phyloP scores from a whole-genome alignment of 2,113 vertebrate species.

The Megaleporinus macrocephalus region DNA sequence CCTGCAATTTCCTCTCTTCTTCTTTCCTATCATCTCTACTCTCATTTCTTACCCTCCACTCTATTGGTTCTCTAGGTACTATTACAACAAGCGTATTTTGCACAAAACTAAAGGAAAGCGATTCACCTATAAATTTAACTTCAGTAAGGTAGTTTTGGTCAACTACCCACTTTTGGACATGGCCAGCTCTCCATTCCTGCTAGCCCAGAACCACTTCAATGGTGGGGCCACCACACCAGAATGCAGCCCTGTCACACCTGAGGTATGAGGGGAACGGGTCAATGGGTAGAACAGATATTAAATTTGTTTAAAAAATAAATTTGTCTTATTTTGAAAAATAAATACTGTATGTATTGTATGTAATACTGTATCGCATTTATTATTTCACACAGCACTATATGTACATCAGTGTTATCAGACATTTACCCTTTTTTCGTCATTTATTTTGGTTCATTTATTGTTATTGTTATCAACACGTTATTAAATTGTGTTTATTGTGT shows the following conservation, averaged over 20 bases:
- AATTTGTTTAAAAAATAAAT: background rate
- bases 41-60: background rate
- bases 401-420: too few species aligned
- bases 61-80: constrained; percentile 79
- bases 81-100: constrained; percentile 94
- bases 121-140: constrained; percentile 97
- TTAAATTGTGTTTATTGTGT: too few species aligned
- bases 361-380: too few species aligned
- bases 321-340: too few species aligned
- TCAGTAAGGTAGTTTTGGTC: constrained; percentile 91
- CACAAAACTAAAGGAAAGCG: constrained; percentile 95
- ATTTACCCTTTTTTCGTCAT: too few species aligned
- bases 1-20: constrained; percentile 24
- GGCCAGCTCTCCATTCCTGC: constrained; percentile 84
- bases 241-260: constrained; percentile 81
- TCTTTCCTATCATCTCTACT: too few species aligned
- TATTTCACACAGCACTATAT: too few species aligned
- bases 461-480: too few species aligned
- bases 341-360: too few species aligned
- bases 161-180: constrained; percentile 90
- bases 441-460: too few species aligned
- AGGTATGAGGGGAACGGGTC: constrained; percentile 72
- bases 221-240: constrained; percentile 79
- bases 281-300: background rate
- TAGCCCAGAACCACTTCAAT: constrained; percentile 86